Base-by-base conservation (phyloP, 2,888 invertebrate genomes). In the Eristalis pertinax region DNA sequence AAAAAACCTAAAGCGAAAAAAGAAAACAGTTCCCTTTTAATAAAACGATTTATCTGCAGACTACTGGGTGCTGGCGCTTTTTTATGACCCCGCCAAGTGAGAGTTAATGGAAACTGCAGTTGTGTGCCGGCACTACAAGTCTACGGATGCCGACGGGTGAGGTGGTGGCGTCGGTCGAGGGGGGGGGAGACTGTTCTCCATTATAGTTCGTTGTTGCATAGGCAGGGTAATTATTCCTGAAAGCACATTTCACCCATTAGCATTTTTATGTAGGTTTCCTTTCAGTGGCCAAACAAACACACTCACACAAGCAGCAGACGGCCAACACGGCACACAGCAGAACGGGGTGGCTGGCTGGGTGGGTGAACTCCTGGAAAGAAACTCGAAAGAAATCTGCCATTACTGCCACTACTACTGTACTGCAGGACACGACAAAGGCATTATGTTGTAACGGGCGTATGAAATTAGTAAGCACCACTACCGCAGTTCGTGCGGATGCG, bases 161-260 rank as follows among this genome's bases (percentile, higher is more conserved):
- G 38, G 10, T 5, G 29, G 5, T 29, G 43, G 43, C 2, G 13
- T 4, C 15, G 7, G 43, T 5, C 0, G 41, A 2, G 13, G 41
- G 4, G 13, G 41, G 75, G 72, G 80, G 56, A 24, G 62, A 81
- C 72, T 77, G 64, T 70, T 29, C 63, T 81, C 81, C 76, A 77
- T 77, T 85, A 77, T 85, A 72, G 77, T 77, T 81, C 85, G 69
- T 81, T 77, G 73, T 81, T 77, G 77, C 84, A 83, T 80, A 83
- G 81, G 70, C 73, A 65, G 81, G 88, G 89, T 89, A 89, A 89
- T 89, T 89, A 89, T 82, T 88, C 82, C 84, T 88, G 82, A 89
- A 89, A 89, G 89, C 88, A 86, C 88, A 89, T 89, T 89, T 88
- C 81, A 81, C 83, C 87, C 89, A 89, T 89, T 89, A 89, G 88